phyloP scores from a whole-genome alignment of 1,140 invertebrate genomes.

The Tribolium castaneum region DNA sequence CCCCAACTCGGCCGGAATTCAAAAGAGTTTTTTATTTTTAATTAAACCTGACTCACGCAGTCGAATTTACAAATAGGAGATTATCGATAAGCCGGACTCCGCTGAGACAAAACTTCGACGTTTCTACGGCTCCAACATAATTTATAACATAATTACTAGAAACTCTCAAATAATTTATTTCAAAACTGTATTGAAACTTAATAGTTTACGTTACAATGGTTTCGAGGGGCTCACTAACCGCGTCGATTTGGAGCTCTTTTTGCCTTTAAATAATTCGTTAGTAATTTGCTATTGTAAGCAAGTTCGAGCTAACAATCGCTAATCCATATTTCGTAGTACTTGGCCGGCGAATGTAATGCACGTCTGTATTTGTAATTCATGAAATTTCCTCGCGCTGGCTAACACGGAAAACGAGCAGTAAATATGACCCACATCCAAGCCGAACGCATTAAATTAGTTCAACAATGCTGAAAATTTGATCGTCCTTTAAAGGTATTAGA shows the following conservation, averaged over 20 bases:
- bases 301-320: background rate
- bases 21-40: slow-evolving; percentile 6
- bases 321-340: background rate
- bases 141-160: background rate
- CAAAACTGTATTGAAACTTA: background rate
- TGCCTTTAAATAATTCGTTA: too few species aligned
- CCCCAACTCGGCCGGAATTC: background rate
- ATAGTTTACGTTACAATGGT: background rate
- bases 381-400: slow-evolving; percentile 5
- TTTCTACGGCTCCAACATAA: background rate
- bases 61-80: background rate
- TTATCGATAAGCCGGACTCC: background rate
- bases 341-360: background rate
- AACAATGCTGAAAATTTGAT: slow-evolving; percentile 17
- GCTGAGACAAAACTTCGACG: background rate
- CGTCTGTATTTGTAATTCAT: slow-evolving; percentile 15
- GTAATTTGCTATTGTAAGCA: too few species aligned
- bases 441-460: slow-evolving; percentile 20
- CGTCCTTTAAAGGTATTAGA: background rate
- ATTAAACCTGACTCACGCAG: background rate
- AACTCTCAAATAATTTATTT: background rate
- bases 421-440: background rate
- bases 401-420: slow-evolving; percentile 1
- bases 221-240: too few species aligned
- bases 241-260: too few species aligned